Evolutionary conservation across 1,140 invertebrate genomes (phyloP).

Genomic region (Drosophila novamexicana): DNA sequence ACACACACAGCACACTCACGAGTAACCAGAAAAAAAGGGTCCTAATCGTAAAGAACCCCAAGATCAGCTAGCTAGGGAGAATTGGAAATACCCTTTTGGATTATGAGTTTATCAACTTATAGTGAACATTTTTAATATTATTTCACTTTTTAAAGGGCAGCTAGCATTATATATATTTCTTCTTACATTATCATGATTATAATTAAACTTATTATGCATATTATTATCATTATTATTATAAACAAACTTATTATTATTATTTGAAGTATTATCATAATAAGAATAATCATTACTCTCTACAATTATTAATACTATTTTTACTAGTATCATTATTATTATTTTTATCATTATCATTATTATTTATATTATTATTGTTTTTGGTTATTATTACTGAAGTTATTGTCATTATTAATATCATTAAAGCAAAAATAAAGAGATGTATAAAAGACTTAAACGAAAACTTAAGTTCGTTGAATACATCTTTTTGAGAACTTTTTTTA

Average conservation of each 20-base stretch:
- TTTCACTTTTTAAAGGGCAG: no score
- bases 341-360: no score
- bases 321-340: background rate
- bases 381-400: no score
- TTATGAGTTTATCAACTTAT: background rate
- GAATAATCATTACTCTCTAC: background rate
- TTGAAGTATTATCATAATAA: background rate
- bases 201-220: background rate
- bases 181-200: background rate
- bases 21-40: background rate
- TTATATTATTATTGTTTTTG: no score
- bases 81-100: conserved; percentile 2
- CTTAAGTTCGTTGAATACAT: no score
- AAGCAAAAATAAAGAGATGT: no score
- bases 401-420: no score
- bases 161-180: no score
- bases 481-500: no score
- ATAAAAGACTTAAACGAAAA: no score
- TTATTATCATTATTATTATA: background rate
- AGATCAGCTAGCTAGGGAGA: background rate
- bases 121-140: no score
- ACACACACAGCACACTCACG: conserved; percentile 8
- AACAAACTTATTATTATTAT: background rate
- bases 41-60: background rate
- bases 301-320: background rate